Evolutionary conservation across 2,888 invertebrate species (phyloP), one percentile per base, ranked within the genome.

Genomic region (Pristionchus maxplancki): DNA sequence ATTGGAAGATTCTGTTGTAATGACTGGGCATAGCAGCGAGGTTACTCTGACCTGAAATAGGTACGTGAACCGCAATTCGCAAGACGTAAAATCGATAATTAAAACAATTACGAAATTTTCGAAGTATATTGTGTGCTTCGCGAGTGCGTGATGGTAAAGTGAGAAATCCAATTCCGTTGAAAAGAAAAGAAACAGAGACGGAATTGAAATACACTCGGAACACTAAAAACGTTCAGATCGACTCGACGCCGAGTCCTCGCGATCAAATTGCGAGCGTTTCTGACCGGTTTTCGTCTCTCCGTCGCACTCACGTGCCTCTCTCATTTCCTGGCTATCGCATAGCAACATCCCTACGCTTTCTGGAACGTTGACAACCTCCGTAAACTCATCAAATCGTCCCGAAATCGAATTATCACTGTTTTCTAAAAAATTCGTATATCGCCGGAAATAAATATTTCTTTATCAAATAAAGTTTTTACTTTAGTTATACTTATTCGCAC

Each of bases 231-330:
- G 44, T 34, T 34, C 34, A n/a, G n/a, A n/a, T n/a, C n/a, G n/a
- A n/a, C 67, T 28, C 11, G 34, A 34, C 71, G 71, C 24, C 34
- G 71, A 20, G 34, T 11, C 20, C 15, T 34, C 34, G 53, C 40
- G 50, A 81, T 83, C 53, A 53, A 31, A 53, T 83, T 53, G 83
- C 53, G 83, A 34, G 31, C 83, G 11, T 83, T 83, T 50, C 37
- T 58, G 83, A 83, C 83, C 53, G 83, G 83, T 83, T 83, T 83
- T 50, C 53, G 34, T 50, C 53, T 31, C 34, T 50, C 53, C 53
- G 34, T 34, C 83, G 11, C 34, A 53, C 78, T 78, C 44, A 40
- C 37, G 28, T 78, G n/a, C n/a, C 78, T 78, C 44, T 0, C 20
- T 13, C 50, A 83, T n/a, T 83, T 50, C 83, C 53, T 37, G 53